phyloP scores from a whole-genome alignment of 2,113 vertebrate species.

The Aviceda subcristata region DNA sequence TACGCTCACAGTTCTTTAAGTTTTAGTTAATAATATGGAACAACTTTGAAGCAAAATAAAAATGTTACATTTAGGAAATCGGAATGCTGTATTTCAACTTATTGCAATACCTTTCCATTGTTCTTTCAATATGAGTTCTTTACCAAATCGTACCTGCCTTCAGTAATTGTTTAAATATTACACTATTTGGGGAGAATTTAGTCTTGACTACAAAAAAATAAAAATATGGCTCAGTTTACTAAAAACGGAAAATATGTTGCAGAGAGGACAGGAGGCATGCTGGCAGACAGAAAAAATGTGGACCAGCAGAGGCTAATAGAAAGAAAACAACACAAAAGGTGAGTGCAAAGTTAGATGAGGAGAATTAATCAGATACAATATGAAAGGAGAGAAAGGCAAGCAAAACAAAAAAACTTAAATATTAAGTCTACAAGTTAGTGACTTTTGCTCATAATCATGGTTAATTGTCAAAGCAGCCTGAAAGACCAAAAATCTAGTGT shows the following conservation, averaged over 20 bases:
- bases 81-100: background rate
- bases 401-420: background rate
- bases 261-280: background rate
- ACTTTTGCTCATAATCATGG: background rate
- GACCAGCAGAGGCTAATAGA: background rate
- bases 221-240: background rate
- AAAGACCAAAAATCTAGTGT: background rate
- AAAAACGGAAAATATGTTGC: background rate
- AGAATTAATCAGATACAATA: background rate
- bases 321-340: background rate
- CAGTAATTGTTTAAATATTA: background rate
- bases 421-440: background rate
- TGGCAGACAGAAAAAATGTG: background rate
- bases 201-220: background rate
- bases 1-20: background rate
- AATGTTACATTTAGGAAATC: background rate
- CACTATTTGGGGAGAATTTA: background rate
- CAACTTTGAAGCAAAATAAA: background rate
- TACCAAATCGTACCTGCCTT: fast-evolving
- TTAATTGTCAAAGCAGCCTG: background rate
- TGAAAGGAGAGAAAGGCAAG: background rate
- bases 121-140: background rate
- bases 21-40: background rate
- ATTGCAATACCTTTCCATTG: fast-evolving
- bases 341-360: background rate